Percentiles rank a stretch among this genome's conserved stretches.
Conservation (phyloP, 2,113 vertebrate species). For the Bolborhynchus lineola region DNA sequence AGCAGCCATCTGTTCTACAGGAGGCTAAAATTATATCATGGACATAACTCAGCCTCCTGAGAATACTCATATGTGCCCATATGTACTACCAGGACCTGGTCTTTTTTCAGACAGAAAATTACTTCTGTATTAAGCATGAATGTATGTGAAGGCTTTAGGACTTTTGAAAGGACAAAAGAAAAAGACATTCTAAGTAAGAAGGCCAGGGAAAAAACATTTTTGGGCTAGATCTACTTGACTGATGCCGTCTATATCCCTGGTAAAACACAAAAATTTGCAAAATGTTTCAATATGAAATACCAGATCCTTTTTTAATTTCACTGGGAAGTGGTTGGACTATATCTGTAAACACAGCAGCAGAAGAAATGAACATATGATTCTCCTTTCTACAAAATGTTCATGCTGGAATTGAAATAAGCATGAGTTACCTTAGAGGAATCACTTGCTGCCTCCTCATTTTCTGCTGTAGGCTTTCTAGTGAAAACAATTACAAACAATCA, state of each 20-base stretch:
- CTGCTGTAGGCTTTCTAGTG: slow-evolving; percentile 55
- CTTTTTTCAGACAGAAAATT: background rate
- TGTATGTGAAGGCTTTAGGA: background rate
- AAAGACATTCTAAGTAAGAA: background rate
- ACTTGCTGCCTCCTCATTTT: slow-evolving; percentile 15
- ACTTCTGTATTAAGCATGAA: background rate
- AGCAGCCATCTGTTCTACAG: slow-evolving; percentile 8
- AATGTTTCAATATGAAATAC: background rate
- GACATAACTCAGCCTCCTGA: background rate
- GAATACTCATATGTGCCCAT: background rate
- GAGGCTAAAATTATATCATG: slow-evolving; percentile 28
- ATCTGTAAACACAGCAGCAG: background rate
- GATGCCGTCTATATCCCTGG: background rate
- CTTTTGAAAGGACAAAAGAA: background rate
- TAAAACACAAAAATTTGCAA: background rate
- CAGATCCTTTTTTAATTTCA: background rate
- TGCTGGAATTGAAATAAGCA: background rate
- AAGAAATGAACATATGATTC: background rate
- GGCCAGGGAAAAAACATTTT: background rate
- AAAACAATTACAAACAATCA: slow-evolving; percentile 2
- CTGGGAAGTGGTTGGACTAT: background rate
- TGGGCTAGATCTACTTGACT: background rate
- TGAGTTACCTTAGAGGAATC: slow-evolving; percentile 66
- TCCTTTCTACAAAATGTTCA: background rate
- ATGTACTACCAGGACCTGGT: background rate